Conservation (phyloP, 2,797 vertebrate genomes). For the Hoplostethus atlanticus region DNA sequence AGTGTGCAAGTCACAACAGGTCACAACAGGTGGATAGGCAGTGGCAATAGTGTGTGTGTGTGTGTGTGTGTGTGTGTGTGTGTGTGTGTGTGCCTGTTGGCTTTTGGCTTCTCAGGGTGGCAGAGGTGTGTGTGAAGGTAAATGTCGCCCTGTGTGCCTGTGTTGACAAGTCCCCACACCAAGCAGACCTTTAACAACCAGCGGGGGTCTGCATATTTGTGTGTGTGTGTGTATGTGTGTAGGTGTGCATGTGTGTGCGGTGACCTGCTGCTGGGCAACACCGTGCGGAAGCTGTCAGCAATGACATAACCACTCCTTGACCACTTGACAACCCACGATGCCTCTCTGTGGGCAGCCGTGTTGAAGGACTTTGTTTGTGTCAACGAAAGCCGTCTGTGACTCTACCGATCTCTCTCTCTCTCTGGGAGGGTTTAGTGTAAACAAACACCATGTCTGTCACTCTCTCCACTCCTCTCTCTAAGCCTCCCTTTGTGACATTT, state of each 20-base stretch:
- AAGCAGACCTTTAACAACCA: constrained; percentile 60
- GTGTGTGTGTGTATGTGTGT: constrained; percentile 45
- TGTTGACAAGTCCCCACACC: constrained; percentile 38
- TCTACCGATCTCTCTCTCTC: constrained; percentile 9
- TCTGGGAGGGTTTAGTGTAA: constrained; percentile 8
- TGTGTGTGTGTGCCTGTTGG: neutral
- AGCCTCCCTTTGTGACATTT: constrained; percentile 11
- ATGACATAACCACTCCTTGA: constrained; percentile 47
- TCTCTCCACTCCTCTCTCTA: neutral
- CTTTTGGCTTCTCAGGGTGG: neutral
- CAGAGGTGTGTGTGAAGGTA: neutral
- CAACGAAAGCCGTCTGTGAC: constrained; percentile 24
- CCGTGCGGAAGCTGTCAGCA: constrained; percentile 35
- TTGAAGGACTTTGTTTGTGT: constrained; percentile 28
- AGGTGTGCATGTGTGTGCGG: neutral
- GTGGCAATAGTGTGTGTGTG: neutral
- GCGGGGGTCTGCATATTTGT: constrained; percentile 47
- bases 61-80: constrained; percentile 6
- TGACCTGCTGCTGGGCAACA: constrained; percentile 56
- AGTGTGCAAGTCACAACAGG: constrained; percentile 36
- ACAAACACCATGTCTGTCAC: constrained; percentile 13
- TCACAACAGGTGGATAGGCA: constrained; percentile 39
- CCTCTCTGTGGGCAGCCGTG: constrained; percentile 31
- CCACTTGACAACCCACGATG: constrained; percentile 56
- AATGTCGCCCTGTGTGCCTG: neutral